Conservation (phyloP, 2,113 vertebrate species). For the Xenus cinereus region DNA sequence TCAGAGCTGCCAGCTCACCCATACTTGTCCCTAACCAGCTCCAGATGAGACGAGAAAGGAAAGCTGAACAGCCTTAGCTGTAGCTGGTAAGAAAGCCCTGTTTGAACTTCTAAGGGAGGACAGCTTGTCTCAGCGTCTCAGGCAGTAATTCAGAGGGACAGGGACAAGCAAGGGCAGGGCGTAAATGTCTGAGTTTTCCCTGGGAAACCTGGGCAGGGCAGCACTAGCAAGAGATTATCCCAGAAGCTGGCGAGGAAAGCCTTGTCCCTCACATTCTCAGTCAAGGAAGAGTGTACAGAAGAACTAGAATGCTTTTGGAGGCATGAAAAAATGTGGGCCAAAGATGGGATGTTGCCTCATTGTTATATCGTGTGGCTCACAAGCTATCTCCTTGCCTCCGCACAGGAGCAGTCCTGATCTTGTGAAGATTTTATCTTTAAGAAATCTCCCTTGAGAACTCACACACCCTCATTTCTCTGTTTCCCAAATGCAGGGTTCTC, state of each 20-base stretch:
- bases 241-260: not conserved
- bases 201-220: not conserved
- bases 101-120: not conserved
- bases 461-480: not conserved
- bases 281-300: not conserved
- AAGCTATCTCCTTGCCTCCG: not conserved
- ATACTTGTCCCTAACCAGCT: not conserved
- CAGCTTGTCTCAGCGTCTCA: not conserved
- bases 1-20: not conserved
- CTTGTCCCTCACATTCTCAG: not conserved
- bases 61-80: not conserved
- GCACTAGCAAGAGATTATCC: not conserved
- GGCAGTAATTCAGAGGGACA: not conserved
- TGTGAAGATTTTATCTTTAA: not conserved
- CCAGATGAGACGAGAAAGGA: not conserved
- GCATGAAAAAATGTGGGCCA: not conserved
- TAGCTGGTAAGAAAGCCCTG: not conserved
- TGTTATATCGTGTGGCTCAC: not conserved
- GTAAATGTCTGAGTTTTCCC: not conserved
- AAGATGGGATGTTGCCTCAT: not conserved
- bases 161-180: not conserved
- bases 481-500: not conserved
- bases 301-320: not conserved
- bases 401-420: not conserved
- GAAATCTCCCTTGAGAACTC: not conserved